phyloP scores from a whole-genome alignment of 2,888 invertebrate species.

The Trissolcus brochymenae region DNA sequence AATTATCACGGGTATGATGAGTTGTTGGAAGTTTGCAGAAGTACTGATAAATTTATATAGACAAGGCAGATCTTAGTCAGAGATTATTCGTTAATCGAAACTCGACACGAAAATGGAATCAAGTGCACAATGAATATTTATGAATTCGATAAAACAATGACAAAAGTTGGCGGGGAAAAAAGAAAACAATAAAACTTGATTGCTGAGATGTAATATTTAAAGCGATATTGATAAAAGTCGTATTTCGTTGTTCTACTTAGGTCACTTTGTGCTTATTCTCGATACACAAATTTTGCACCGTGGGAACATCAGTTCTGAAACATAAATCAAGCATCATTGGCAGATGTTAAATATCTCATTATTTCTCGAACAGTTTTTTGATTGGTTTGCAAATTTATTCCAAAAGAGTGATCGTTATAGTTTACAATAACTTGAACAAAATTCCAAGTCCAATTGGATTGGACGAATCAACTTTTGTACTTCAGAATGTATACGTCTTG shows the following conservation, averaged over 20 bases:
- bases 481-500: conserved; percentile 28
- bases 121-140: conserved; percentile 4
- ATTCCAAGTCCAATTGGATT: too few relatives aligned
- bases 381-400: too few relatives aligned
- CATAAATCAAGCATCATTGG: too few relatives aligned
- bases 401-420: too few relatives aligned
- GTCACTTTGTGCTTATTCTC: conserved; percentile 3
- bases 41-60: conserved; percentile 17
- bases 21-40: not conserved
- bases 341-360: too few relatives aligned
- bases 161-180: not conserved
- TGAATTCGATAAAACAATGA: not conserved
- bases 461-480: conserved; percentile 4
- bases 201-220: conserved; percentile 4
- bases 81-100: conserved; percentile 14
- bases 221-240: not conserved
- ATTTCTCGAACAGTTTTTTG: too few relatives aligned
- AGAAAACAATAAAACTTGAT: conserved; percentile 4
- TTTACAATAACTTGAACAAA: too few relatives aligned
- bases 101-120: conserved; percentile 11
- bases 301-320: too few relatives aligned
- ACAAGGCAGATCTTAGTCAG: not conserved
- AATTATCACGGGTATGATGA: conserved; percentile 2
- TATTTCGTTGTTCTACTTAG: not conserved
- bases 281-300: too few relatives aligned